phyloP scores from a whole-genome alignment of 2,888 invertebrate genomes.

The Agrochola lychnidis region DNA sequence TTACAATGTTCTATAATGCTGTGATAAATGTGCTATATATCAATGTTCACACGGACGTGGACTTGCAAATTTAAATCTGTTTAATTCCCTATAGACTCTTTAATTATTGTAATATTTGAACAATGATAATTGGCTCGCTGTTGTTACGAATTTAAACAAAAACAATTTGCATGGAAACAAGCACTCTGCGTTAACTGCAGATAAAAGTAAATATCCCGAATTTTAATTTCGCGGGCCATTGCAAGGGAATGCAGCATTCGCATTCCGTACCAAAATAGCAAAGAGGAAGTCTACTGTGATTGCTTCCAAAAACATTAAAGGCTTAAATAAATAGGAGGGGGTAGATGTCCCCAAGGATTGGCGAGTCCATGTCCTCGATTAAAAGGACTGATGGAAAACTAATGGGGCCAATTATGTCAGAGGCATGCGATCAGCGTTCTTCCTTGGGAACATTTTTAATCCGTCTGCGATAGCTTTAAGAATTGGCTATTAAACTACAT shows the following conservation, averaged over 20 bases:
- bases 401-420: slow-evolving; percentile 72
- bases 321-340: slow-evolving; percentile 8
- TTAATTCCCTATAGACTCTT: neutral
- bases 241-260: slow-evolving; percentile 48
- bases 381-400: slow-evolving; percentile 75
- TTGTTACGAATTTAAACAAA: slow-evolving; percentile 10
- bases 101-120: slow-evolving; percentile 4
- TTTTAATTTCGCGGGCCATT: slow-evolving; percentile 56
- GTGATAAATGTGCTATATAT: too few relatives aligned
- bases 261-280: slow-evolving; percentile 36
- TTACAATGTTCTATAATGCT: neutral
- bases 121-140: slow-evolving; percentile 7
- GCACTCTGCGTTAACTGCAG: neutral
- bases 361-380: slow-evolving; percentile 61
- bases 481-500: slow-evolving; percentile 51
- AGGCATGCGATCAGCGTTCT: slow-evolving; percentile 44
- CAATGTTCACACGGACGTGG: neutral
- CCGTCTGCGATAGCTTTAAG: slow-evolving; percentile 43
- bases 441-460: slow-evolving; percentile 52
- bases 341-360: slow-evolving; percentile 41
- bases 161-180: slow-evolving; percentile 34
- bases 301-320: slow-evolving; percentile 22
- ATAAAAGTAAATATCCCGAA: slow-evolving; percentile 35
- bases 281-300: slow-evolving; percentile 20
- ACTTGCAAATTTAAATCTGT: neutral